phyloP scores from a whole-genome alignment of 2,888 invertebrate genomes.

The Trachelus iudaicus region DNA sequence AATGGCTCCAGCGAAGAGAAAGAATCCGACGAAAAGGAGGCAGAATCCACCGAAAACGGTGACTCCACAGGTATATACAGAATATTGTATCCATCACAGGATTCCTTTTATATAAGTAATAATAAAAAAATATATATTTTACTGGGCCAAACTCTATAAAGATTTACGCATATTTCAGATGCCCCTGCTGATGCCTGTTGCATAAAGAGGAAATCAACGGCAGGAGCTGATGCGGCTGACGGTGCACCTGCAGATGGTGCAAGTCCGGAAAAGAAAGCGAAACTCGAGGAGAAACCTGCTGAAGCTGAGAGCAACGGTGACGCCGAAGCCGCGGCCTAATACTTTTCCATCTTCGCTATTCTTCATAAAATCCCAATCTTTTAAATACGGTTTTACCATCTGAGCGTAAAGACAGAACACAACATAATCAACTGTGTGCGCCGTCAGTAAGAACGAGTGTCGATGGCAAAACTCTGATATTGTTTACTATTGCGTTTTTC shows the following conservation, averaged over 20 bases:
- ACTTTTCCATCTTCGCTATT: constrained; percentile 32
- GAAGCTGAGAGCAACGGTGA: constrained; percentile 70
- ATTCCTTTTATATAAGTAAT: constrained; percentile 32
- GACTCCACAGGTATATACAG: constrained; percentile 60
- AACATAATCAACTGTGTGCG: constrained; percentile 44
- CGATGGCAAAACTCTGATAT: constrained; percentile 34
- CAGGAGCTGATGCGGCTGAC: constrained; percentile 68
- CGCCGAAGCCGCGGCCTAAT: constrained; percentile 64
- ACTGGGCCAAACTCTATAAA: not conserved
- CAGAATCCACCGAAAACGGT: constrained; percentile 64
- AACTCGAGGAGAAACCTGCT: constrained; percentile 73
- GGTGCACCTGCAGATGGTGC: constrained; percentile 68
- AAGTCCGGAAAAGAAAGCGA: constrained; percentile 80
- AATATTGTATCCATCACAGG: not conserved
- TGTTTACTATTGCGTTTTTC: constrained; percentile 35
- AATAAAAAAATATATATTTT: not conserved
- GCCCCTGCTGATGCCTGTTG: constrained; percentile 64
- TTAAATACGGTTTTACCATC: constrained; percentile 52
- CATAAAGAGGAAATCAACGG: constrained; percentile 78
- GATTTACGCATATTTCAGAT: constrained; percentile 37
- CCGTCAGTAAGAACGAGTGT: constrained; percentile 32
- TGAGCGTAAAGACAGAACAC: constrained; percentile 45
- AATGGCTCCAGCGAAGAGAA: constrained; percentile 65
- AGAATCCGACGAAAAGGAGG: constrained; percentile 63
- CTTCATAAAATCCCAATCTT: constrained; percentile 44